Conservation (phyloP, 2,888 invertebrate genomes). For the Onthophagus sagittarius region DNA sequence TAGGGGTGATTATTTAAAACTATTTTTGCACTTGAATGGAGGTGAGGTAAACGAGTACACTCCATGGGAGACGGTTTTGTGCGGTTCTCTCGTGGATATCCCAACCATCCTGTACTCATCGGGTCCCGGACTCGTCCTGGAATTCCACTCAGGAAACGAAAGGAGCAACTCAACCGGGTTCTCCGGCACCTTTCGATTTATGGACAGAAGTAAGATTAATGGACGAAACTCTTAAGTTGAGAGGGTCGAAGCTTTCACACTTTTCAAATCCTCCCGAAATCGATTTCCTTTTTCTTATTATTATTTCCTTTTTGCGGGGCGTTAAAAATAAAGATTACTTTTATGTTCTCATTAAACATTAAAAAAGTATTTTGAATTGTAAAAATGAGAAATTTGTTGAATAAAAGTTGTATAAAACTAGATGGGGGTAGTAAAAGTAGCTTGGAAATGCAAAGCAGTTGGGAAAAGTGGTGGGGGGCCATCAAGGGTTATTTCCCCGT, state of each 20-base stretch:
- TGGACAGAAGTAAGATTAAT: conserved; percentile 67
- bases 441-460: background rate
- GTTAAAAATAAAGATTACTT: background rate
- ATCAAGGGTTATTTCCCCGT: background rate
- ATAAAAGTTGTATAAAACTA: background rate
- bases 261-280: background rate
- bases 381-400: background rate
- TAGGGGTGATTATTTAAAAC: conserved; percentile 71
- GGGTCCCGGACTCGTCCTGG: conserved; percentile 67
- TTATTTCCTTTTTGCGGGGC: background rate
- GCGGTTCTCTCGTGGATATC: conserved; percentile 64
- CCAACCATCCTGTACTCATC: conserved; percentile 74
- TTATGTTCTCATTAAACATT: background rate
- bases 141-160: conserved; percentile 63
- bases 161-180: conserved; percentile 64
- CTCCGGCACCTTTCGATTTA: conserved; percentile 71
- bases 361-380: no score
- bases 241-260: conserved; percentile 1
- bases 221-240: background rate
- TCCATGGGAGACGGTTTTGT: conserved; percentile 69
- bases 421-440: background rate
- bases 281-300: background rate
- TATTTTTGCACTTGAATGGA: conserved; percentile 72
- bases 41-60: conserved; percentile 71
- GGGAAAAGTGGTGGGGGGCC: background rate